Evolutionary conservation across 2,888 invertebrate species (phyloP), one percentile per base, ranked within the genome.

Genomic region (Nomada fucata): DNA sequence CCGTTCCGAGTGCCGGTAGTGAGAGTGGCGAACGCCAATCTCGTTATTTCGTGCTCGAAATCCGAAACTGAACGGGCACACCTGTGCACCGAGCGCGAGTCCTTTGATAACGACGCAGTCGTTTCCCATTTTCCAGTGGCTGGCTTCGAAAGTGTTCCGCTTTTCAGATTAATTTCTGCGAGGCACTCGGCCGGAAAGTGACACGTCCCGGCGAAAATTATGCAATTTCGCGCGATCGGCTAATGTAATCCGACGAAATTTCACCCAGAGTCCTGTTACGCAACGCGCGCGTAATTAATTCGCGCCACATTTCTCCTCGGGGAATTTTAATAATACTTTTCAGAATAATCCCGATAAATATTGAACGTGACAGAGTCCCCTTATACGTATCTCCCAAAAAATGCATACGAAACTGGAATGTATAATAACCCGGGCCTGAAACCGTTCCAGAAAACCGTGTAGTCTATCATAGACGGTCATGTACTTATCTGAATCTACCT

Each of bases 121-220:
- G 13, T 60, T 61, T 63, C 65, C 23, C 55, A 26, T 60, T 75
- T 74, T 78, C 57, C 67, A 55, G 26, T 65, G 65, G 20, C 61
- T 20, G 74, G 36, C 64, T 76, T 44, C 59, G 84, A 86, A 84
- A 86, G 79, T 44, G 63, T 72, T 76, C 47, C 79, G 70, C 71
- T 82, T 67, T 65, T 29, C 68, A 47, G 52, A 75, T 59, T 69
- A 61, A 65, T 68, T 53, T 60, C 73, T 29, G 44, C 65, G 59
- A 42, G 11, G 42, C 81, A 64, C 55, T 86, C 78, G 79, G 69
- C 69, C 76, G 85, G 78, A 82, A 86, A 87, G 36, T 36, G 57
- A 64, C 67, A 72, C 74, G 71, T 36, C 42, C 18, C 50, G 61
- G 2, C 50, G 67, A 75, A 61, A 74, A 77, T 73, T 55, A 60